Evolutionary conservation across 2,797 vertebrate genomes (phyloP).

Genomic region (Acanthurus leucopareius): DNA sequence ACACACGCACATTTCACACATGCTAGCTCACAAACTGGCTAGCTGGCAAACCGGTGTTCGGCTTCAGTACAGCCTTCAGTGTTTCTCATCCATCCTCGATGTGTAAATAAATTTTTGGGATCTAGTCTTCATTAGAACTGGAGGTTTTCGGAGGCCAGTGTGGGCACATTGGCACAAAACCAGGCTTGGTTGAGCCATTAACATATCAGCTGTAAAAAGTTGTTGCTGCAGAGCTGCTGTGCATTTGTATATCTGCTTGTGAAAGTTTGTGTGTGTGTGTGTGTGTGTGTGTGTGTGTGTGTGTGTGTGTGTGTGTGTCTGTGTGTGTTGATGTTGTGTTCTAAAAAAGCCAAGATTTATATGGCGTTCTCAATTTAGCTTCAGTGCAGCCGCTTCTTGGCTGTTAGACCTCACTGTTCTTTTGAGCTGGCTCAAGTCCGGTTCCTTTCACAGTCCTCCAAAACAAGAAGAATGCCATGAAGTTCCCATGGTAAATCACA

Average conservation of each 20-base stretch:
- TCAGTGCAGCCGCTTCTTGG: constrained; percentile 68
- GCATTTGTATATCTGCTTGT: constrained; percentile 29
- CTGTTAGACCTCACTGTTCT: constrained; percentile 71
- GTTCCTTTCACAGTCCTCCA: constrained; percentile 70
- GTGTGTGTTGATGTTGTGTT: constrained; percentile 40
- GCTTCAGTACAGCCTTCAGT: constrained; percentile 54
- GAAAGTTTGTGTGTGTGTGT: constrained; percentile 47
- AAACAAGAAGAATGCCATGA: constrained; percentile 72
- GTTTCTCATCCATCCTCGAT: constrained; percentile 9
- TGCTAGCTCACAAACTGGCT: constrained; percentile 28
- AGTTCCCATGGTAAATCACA: constrained; percentile 82
- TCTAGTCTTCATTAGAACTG: constrained; percentile 45
- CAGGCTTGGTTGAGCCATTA: constrained; percentile 30
- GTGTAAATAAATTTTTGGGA: constrained; percentile 49
- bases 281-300: constrained; percentile 15
- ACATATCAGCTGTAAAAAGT: constrained; percentile 61
- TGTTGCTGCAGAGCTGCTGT: constrained; percentile 36
- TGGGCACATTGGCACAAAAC: constrained; percentile 21
- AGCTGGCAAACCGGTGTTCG: constrained; percentile 40
- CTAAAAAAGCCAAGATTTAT: constrained; percentile 78
- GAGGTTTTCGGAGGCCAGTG: constrained; percentile 28
- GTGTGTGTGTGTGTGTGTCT: constrained; percentile 13
- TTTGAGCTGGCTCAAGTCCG: constrained; percentile 67
- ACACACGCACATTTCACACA: constrained; percentile 54
- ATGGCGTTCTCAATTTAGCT: constrained; percentile 72